Conservation (phyloP, 2,797 vertebrate species). For the Alcedo quadribrachys region DNA sequence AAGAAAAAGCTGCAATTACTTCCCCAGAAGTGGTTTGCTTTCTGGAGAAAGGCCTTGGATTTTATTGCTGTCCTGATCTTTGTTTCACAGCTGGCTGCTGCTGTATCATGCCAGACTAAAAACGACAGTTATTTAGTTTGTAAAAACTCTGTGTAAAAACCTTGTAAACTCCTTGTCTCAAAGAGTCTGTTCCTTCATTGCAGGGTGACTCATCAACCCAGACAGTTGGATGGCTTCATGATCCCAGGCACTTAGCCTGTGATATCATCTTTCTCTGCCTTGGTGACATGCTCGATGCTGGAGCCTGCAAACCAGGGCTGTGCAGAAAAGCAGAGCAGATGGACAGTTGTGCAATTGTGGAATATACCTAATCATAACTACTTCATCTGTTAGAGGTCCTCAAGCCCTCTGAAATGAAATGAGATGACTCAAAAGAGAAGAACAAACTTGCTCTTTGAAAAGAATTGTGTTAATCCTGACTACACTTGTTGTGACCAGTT, state of each 20-base stretch:
- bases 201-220: neutral
- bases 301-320: neutral
- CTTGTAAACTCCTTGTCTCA: neutral
- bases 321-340: slow-evolving; percentile 24
- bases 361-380: neutral
- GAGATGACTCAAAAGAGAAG: slow-evolving; percentile 18
- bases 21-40: neutral
- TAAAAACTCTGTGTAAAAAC: neutral
- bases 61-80: neutral
- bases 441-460: neutral
- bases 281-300: accelerated
- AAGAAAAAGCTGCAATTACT: neutral
- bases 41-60: neutral
- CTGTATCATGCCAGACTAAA: neutral
- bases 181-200: neutral
- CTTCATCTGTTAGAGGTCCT: neutral
- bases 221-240: neutral
- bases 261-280: neutral
- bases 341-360: neutral
- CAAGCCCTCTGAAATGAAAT: neutral
- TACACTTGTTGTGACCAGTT: slow-evolving; percentile 18
- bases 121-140: neutral
- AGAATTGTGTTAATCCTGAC: neutral
- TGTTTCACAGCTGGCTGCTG: neutral
- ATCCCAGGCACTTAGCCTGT: neutral